Conservation (phyloP, 2,797 vertebrate genomes). For the Eidolon dupreanum region DNA sequence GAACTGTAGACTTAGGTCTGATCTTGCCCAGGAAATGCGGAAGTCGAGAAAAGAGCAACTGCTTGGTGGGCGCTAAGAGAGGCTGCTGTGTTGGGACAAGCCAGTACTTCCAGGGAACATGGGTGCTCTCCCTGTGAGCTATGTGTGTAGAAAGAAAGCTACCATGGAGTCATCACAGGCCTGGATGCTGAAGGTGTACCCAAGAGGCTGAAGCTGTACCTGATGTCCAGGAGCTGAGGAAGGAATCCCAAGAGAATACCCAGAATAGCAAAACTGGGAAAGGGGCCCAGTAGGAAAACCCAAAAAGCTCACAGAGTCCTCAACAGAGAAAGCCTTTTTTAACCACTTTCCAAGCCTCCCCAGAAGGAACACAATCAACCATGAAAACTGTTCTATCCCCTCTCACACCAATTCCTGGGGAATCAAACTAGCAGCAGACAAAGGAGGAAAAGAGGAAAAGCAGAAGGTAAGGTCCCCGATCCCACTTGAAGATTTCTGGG, state of each 20-base stretch:
- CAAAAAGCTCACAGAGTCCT: background rate
- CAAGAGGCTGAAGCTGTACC: background rate
- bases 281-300: background rate
- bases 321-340: background rate
- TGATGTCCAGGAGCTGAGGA: background rate
- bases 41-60: background rate
- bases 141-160: background rate
- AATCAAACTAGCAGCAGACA: background rate
- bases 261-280: background rate
- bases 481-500: background rate
- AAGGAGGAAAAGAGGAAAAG: fast-evolving
- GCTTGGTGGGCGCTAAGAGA: background rate
- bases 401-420: background rate
- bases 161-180: background rate
- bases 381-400: background rate
- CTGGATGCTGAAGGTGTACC: background rate
- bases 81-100: background rate
- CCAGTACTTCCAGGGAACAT: background rate
- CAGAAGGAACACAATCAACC: background rate
- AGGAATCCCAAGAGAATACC: background rate
- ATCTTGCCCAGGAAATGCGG: background rate
- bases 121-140: background rate
- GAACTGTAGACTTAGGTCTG: background rate
- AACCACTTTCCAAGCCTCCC: background rate
- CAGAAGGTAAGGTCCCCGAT: background rate